A percentile compares a stretch with the other conserved stretches of the same genome.
Evolutionary conservation across 2,113 vertebrate genomes (phyloP).

Genomic region (Clarias gariepinus): DNA sequence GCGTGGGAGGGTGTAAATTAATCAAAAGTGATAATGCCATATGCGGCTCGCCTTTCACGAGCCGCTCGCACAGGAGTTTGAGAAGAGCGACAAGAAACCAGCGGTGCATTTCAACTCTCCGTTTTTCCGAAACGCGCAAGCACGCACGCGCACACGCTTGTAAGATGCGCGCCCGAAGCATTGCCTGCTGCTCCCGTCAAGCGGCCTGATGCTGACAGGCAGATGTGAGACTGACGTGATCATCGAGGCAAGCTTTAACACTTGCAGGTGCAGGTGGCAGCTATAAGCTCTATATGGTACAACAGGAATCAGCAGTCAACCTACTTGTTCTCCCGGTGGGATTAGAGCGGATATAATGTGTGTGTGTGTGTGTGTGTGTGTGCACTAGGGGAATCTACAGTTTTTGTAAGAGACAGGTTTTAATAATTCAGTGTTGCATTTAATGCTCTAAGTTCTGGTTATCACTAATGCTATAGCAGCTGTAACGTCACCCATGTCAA

Average conservation of each 20-base stretch:
- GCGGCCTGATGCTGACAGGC: slow-evolving; percentile 16
- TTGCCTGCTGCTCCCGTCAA: slow-evolving; percentile 29
- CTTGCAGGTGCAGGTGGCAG: slow-evolving; percentile 12
- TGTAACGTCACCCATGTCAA: neutral
- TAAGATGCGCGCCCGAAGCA: neutral
- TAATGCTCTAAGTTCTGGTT: neutral
- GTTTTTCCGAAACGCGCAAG: neutral
- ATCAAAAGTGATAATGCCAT: slow-evolving; percentile 45
- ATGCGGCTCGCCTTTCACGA: slow-evolving; percentile 33
- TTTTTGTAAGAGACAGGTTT: neutral
- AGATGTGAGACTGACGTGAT: neutral
- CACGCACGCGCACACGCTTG: neutral
- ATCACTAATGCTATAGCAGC: neutral
- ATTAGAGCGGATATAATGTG: neutral
- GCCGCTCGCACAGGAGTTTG: slow-evolving; percentile 20
- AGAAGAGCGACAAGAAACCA: slow-evolving; percentile 11
- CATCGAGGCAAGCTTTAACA: slow-evolving; percentile 4
- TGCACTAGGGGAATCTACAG: too few species aligned
- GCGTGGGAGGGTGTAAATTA: slow-evolving; percentile 50
- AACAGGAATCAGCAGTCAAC: neutral
- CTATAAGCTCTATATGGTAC: slow-evolving; percentile 12
- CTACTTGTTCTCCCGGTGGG: neutral
- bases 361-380: neutral
- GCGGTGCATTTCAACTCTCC: neutral
- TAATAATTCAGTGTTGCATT: neutral